Evolutionary conservation across 2,797 vertebrate species (phyloP).

Genomic region (Saxicola maurus): DNA sequence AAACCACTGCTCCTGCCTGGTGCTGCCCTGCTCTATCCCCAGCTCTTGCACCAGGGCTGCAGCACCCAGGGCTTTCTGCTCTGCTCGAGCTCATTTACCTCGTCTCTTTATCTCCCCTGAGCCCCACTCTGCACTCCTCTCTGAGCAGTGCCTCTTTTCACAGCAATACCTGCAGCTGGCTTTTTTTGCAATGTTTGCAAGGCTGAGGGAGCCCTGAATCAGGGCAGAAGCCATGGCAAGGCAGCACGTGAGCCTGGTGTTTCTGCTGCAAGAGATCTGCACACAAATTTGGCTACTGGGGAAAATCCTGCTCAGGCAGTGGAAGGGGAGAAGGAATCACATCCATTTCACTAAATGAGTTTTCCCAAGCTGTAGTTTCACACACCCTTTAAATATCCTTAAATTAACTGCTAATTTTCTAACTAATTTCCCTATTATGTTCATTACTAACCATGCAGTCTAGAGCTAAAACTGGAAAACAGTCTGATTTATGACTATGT

Average conservation of each 20-base stretch:
- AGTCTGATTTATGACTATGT: slow-evolving; percentile 37
- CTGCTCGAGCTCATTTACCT: rapidly evolving
- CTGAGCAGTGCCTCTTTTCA: background rate
- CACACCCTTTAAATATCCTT: slow-evolving; percentile 33
- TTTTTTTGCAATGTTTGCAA: rapidly evolving
- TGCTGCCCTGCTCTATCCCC: rapidly evolving
- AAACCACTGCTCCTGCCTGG: background rate
- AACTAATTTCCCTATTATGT: slow-evolving; percentile 52
- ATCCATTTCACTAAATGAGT: background rate
- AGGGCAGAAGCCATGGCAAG: background rate
- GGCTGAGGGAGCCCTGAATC: background rate
- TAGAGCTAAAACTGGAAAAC: slow-evolving; percentile 30
- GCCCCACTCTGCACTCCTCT: background rate
- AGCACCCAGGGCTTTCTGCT: background rate
- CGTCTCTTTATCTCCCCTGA: rapidly evolving
- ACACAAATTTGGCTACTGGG: background rate
- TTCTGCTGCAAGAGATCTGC: background rate
- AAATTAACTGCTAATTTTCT: slow-evolving; percentile 57
- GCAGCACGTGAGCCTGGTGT: rapidly evolving
- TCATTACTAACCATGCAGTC: slow-evolving; percentile 38
- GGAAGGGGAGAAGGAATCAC: background rate
- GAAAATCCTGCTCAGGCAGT: background rate
- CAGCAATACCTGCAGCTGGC: background rate
- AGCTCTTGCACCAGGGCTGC: background rate
- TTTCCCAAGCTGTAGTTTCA: slow-evolving; percentile 37